Base-by-base conservation (phyloP, 2,797 vertebrate genomes). In the Eupleurogrammus muticus region DNA sequence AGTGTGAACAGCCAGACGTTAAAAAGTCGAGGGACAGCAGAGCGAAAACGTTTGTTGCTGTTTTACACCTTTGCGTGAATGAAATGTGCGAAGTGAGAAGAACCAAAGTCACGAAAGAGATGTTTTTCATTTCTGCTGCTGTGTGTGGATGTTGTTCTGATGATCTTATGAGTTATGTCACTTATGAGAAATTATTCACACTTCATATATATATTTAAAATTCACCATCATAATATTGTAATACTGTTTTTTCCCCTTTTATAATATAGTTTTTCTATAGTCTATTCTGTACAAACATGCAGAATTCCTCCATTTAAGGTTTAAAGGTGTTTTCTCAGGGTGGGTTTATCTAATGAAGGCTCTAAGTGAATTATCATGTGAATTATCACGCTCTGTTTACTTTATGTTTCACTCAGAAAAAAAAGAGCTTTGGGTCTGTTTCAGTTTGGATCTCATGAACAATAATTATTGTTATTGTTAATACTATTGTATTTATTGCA, bases 21-120 rank as follows among this genome's bases (percentile, higher is more conserved):
- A 55, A 69, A 81, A 77, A 58, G 85, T 77, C 75, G 52, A 28
- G 59, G 66, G 75, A 77, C 17, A 0, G 54, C 62, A 63, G 56
- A 74, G 82, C 60, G 80, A 68, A 80, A 82, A 76, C 46, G 51
- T 88, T 78, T 85, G 82, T 70, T 51, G 53, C 65, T 77, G 20
- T 83, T 90, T 79, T 70, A 83, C 78, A 87, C 77, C 67, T 78
- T 42, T 32, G 66, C 67, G 74, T 78, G 59, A 75, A 84, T 82
- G 66, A 83, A 84, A 68, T 65, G 77, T 70, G 50, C 47, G 46
- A 62, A 70, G 65, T 36, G 40, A 58, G 9, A 52, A 57, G 42
- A 14, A 20, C 5, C 5, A 28, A n/a, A 23, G 19, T 56, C 17
- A 28, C 16, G 34, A 48, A 42, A 40, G 52, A 52, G 52, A 56